These are phyloP conservation scores for Pristionchus japonicus DNA, from an alignment of 2,888 invertebrate genomes.

Conservation along the genomic window DNA sequence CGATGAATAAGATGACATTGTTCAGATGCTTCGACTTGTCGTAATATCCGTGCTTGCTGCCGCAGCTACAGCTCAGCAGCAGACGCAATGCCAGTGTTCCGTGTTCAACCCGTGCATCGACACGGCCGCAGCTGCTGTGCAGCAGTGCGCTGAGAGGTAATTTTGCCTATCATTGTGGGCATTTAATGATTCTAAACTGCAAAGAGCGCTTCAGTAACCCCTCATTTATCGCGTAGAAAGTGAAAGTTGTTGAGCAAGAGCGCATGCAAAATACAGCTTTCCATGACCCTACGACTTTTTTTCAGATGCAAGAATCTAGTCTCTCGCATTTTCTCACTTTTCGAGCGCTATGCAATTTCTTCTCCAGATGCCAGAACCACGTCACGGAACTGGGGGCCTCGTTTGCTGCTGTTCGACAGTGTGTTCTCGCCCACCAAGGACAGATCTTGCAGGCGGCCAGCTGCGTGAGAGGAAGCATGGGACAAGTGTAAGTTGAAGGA, in stretches of 20 bases:
- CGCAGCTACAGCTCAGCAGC: neutral
- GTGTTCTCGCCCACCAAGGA: neutral
- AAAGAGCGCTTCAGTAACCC: too few species aligned
- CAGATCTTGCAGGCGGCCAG: neutral
- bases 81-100: neutral
- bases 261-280: too few species aligned
- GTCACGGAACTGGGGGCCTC: neutral
- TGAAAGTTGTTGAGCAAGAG: too few species aligned
- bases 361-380: neutral
- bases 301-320: too few species aligned
- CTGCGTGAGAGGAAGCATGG: neutral
- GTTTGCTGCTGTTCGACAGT: neutral
- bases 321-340: too few species aligned
- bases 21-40: neutral
- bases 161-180: neutral
- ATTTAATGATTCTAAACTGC: too few species aligned
- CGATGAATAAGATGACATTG: too few species aligned
- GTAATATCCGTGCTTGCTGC: neutral
- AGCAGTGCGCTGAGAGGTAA: neutral
- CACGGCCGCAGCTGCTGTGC: neutral
- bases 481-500: neutral
- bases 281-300: too few species aligned
- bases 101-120: neutral
- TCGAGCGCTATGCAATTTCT: too few species aligned
- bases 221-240: too few species aligned